Evolutionary conservation across 2,113 vertebrate species (phyloP).

Genomic region (Vireo altiloquus): DNA sequence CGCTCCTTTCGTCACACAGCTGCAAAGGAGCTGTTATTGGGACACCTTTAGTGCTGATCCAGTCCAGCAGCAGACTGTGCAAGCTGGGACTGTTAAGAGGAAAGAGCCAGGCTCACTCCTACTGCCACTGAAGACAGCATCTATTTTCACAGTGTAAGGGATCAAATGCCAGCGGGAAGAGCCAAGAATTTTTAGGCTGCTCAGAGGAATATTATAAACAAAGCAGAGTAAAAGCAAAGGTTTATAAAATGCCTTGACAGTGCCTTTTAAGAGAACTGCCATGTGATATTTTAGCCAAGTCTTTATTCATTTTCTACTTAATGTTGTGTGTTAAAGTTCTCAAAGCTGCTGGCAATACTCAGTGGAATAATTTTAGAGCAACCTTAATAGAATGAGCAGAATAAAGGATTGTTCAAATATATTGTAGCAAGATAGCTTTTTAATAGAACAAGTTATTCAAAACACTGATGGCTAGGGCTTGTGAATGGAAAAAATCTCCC

Average conservation of each 20-base stretch:
- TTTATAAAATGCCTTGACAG: background rate
- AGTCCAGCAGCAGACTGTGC: background rate
- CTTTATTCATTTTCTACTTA: conserved; percentile 55
- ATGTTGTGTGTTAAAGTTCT: conserved; percentile 36
- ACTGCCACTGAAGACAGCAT: background rate
- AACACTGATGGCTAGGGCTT: background rate
- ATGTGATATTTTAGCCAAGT: conserved; percentile 23
- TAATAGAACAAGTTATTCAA: conserved; percentile 48
- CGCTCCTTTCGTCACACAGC: background rate
- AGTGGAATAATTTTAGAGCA: conserved; percentile 43
- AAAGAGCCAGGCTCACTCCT: background rate
- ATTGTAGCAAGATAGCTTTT: conserved; percentile 48
- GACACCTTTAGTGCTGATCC: background rate
- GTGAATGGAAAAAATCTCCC: conserved; percentile 41
- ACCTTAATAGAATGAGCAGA: conserved; percentile 62
- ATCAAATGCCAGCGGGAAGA: background rate
- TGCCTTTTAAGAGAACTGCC: conserved; percentile 4
- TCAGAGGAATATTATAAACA: conserved; percentile 5
- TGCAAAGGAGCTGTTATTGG: background rate
- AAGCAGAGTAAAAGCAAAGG: background rate
- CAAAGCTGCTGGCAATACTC: conserved; percentile 56
- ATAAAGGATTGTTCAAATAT: conserved; percentile 52
- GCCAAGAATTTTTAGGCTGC: conserved; percentile 1
- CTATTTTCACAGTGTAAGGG: background rate
- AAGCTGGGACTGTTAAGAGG: background rate